phyloP scores from a whole-genome alignment of 2,888 invertebrate genomes.

The Cryptosula pallasiana region DNA sequence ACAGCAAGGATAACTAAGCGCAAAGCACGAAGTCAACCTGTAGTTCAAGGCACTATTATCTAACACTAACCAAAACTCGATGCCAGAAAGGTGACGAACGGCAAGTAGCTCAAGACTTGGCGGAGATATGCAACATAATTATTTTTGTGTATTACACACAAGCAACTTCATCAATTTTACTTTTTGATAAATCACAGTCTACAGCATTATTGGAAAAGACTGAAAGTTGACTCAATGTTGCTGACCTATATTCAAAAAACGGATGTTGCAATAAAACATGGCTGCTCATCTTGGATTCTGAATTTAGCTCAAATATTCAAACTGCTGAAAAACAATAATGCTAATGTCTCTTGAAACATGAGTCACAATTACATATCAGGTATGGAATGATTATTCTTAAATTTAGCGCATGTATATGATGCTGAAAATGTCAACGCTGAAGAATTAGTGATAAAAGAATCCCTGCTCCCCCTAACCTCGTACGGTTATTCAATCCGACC shows the following conservation, averaged over 20 bases:
- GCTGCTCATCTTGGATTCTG: neutral
- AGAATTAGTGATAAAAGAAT: neutral
- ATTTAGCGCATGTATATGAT: neutral
- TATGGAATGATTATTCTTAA: neutral
- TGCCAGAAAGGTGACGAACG: too few relatives aligned
- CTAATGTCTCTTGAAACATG: neutral
- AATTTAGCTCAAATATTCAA: neutral
- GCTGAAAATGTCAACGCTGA: neutral
- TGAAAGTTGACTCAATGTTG: neutral
- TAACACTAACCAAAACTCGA: too few relatives aligned
- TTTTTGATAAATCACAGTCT: too few relatives aligned
- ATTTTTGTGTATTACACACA: too few relatives aligned
- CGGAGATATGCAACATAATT: too few relatives aligned
- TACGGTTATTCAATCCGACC: neutral
- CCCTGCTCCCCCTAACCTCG: neutral
- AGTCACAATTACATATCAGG: constrained; percentile 19
- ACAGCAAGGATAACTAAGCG: too few relatives aligned
- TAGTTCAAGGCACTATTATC: too few relatives aligned
- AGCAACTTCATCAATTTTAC: too few relatives aligned
- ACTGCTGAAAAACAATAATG: neutral
- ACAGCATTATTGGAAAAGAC: neutral
- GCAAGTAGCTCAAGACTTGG: too few relatives aligned
- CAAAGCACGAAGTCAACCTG: too few relatives aligned
- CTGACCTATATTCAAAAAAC: neutral
- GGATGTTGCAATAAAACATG: neutral